A percentile compares a stretch with the other conserved stretches of the same genome.
phyloP scores from a whole-genome alignment of 2,113 vertebrate genomes.

The Lophius piscatorius region DNA sequence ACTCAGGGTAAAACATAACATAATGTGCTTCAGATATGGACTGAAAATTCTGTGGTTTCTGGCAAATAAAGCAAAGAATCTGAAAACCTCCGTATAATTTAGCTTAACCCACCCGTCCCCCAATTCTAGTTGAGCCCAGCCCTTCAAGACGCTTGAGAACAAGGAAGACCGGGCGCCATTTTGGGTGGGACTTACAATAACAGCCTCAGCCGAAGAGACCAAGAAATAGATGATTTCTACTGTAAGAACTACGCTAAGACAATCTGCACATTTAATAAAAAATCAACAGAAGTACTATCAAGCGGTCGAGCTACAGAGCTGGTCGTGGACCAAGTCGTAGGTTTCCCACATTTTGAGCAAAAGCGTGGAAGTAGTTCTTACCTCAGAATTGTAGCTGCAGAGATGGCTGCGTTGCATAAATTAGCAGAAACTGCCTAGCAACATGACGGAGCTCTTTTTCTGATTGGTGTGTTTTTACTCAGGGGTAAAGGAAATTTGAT shows the following conservation, averaged over 20 bases:
- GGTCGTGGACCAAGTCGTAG: conserved; percentile 45
- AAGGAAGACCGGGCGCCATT: conserved; percentile 86
- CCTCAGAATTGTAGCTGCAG: conserved; percentile 95
- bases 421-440: conserved; percentile 91
- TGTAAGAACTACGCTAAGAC: conserved; percentile 10
- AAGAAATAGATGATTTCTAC: conserved; percentile 43
- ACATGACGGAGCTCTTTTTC: conserved; percentile 54
- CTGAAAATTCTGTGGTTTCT: not conserved
- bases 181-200: conserved; percentile 92
- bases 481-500: not conserved
- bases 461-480: conserved; percentile 70
- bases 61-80: conserved; percentile 4
- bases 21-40: not conserved
- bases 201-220: conserved; percentile 72
- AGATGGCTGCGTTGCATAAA: conserved; percentile 82
- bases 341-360: conserved; percentile 71
- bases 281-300: conserved; percentile 35
- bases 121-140: conserved; percentile 80
- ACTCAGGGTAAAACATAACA: conserved; percentile 26
- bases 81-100: conserved; percentile 31
- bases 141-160: conserved; percentile 74
- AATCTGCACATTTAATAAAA: conserved; percentile 12
- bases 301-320: conserved; percentile 30
- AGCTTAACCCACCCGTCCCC: conserved; percentile 76
- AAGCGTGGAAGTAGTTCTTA: conserved; percentile 85